Base-by-base conservation (phyloP, 2,113 vertebrate genomes). In the Brevimyrus niger region DNA sequence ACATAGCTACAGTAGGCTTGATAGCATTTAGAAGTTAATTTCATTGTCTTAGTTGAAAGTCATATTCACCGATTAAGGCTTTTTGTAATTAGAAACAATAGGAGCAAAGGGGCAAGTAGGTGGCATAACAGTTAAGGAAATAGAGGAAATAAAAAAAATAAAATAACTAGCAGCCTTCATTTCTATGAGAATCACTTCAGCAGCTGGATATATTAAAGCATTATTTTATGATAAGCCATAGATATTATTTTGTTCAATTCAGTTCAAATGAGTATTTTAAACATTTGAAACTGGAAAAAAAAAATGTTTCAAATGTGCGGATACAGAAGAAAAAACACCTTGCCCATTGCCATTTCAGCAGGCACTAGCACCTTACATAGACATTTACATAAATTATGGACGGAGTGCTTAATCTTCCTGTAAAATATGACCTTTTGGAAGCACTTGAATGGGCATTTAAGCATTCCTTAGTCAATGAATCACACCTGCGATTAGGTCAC, bases 311-410 rank as follows among this genome's bases (percentile, higher is more conserved):
- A 58, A 23, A 87, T 31, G 35, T 87, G 35, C 19, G 7, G 53
- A 65, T 23, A 50, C 27, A 35, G 21, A 84, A 76, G 13, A 46
- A 15, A 38, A 23, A 82, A 38, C 61, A 80, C 5, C 50, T 46
- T 15, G 35, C 21, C 76, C 38, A 42, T 55, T 55, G 51, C 53
- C 55, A 23, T 58, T 89, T 85, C 88, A 61, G 88, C 88, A 48
- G 38, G 17, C 51, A 15, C 35, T 10, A 38, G 21, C 21, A 42
- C 80, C 53, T 58, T 85, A 84, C 80, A 84, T 15, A 85, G 80
- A 89, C 80, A 88, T 90, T 88, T 88, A 85, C 89, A 90, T 90
- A 88, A 61, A 88, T 90, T 90, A 90, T 31, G 31, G 55, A n/a
- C 19, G 21, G 46, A 48, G 87, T 53, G 44, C 19, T 88, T 88